Evolutionary conservation across 2,113 vertebrate genomes (phyloP), one percentile per base, ranked within the genome.

Genomic region (Cinclus cinclus): DNA sequence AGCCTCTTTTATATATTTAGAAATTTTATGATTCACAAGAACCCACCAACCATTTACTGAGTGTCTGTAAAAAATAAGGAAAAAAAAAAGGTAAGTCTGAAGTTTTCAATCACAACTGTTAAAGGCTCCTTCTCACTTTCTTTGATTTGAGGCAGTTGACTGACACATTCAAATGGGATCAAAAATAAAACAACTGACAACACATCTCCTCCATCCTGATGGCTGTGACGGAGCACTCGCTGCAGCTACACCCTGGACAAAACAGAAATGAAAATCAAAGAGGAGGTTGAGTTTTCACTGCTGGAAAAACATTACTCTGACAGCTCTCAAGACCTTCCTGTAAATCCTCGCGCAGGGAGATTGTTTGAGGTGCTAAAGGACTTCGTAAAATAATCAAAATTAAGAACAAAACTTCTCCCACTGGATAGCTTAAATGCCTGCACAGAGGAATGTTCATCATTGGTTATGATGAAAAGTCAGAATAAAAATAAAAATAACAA

Each of bases 161-260:
- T 84, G 95, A 94, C 93, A 89, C 65, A 82, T 93, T 93, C 73
- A 93, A 94, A 95, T 69, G 53, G 86, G 73, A 97, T 97, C 80
- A 82, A 86, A 95, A 93, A 90, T 89, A 69, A 92, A 90, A 87
- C 85, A 86, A 82, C 88, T 92, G 86, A 82, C 92, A 95, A 71
- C 73, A 86, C 56, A 6, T 90, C 90, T 90, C 78, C 89, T 95
- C 94, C 81, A 49, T 92, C 81, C 86, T 67, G 47, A 58, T 59
- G 75, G 79, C 90, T 83, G 83, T 80, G 89, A 63, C 71, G 5
- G 0, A 86, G 71, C 69, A 3, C 88, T 83, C 1, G 9, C 60
- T 3, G 10, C 64, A 75, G 87, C 70, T 67, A 22, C 60, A 33
- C 39, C 41, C 69, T 33, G 90, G 92, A 82, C 73, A 44, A n/a